Conservation (phyloP, 2,888 invertebrate genomes). For the Andrena dorsata region DNA sequence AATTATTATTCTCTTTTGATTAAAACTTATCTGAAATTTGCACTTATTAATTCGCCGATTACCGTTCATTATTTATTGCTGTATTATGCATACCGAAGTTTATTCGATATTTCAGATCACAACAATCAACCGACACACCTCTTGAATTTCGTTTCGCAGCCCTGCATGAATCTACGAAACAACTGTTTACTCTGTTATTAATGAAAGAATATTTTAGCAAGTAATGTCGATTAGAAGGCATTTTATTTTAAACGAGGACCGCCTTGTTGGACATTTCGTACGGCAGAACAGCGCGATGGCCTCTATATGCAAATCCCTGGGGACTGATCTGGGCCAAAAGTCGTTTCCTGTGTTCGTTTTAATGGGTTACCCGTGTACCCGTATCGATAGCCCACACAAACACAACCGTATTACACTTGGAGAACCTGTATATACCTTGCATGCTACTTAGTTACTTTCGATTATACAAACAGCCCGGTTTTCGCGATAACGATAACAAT, state of each 20-base stretch:
- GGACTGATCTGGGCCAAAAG: slow-evolving; percentile 45
- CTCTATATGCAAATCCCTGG: slow-evolving; percentile 52
- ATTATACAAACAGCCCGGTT: slow-evolving; percentile 32
- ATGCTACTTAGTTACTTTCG: slow-evolving; percentile 9
- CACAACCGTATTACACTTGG: neutral
- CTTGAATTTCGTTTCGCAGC: no score
- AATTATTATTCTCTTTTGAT: no score
- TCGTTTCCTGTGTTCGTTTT: slow-evolving; percentile 57
- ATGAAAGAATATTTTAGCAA: neutral
- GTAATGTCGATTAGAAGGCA: neutral
- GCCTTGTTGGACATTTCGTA: neutral
- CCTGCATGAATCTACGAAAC: no score
- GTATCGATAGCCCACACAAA: slow-evolving; percentile 31
- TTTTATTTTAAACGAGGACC: neutral
- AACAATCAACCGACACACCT: no score
- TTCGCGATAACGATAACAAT: slow-evolving; percentile 44
- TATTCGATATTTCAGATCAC: no score
- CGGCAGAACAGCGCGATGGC: neutral
- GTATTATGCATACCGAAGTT: no score
- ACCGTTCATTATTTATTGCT: no score
- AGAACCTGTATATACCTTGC: slow-evolving; percentile 23
- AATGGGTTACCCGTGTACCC: slow-evolving; percentile 47
- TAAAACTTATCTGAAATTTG: no score
- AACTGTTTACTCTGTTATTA: no score
- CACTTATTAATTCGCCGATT: no score